Evolutionary conservation across 1,140 invertebrate genomes (phyloP).

Genomic region (Pararge aegeria): DNA sequence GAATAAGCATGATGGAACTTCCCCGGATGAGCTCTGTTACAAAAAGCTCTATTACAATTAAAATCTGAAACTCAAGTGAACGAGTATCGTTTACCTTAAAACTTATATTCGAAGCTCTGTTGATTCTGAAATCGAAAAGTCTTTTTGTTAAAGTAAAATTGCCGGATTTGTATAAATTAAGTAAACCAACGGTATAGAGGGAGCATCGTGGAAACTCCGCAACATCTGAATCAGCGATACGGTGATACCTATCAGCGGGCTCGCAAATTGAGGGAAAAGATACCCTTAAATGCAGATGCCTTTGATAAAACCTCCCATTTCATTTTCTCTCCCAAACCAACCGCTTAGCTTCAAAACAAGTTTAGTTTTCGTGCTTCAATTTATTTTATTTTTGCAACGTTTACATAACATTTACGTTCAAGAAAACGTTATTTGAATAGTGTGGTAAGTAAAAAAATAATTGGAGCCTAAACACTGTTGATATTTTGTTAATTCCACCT

Average conservation of each 20-base stretch:
- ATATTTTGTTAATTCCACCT: too few species aligned
- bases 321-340: neutral
- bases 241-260: constrained; percentile 17
- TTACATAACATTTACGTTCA: too few species aligned
- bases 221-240: neutral
- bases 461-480: too few species aligned
- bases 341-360: neutral
- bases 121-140: neutral
- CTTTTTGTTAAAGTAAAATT: neutral
- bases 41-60: too few species aligned
- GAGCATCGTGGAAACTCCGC: neutral
- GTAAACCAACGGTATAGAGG: neutral
- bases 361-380: neutral
- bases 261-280: constrained; percentile 30
- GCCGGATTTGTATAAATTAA: constrained; percentile 1
- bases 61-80: too few species aligned
- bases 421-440: too few species aligned
- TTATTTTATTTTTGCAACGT: neutral
- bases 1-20: too few species aligned
- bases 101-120: too few species aligned
- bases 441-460: too few species aligned
- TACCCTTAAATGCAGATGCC: constrained; percentile 24
- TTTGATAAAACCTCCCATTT: constrained; percentile 2
- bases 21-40: too few species aligned
- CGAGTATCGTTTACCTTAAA: too few species aligned